Evolutionary conservation across 30 jellyfish, hydroid and myxozoan species (phyloP).

Genomic region (Calvadosia cruxmelitensis): DNA sequence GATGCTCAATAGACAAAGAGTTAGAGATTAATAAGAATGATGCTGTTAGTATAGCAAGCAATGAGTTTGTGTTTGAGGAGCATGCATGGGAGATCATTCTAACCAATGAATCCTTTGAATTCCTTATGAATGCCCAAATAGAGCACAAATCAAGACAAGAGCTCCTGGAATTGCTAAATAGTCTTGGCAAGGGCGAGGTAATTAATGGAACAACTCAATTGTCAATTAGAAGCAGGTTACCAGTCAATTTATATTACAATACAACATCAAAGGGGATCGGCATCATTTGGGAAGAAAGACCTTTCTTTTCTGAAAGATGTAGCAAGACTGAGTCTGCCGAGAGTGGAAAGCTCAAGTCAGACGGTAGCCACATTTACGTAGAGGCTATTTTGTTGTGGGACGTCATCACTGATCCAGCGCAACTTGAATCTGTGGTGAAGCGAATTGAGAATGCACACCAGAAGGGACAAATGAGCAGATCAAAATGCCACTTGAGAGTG

Average conservation of each 20-base stretch:
- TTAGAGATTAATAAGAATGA: no score
- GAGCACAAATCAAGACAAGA: not conserved
- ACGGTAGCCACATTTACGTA: constrained; percentile 25
- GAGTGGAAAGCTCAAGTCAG: constrained; percentile 1
- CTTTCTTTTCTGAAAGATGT: constrained; percentile 66
- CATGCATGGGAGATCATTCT: not conserved
- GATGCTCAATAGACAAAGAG: no score
- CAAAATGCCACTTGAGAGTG: constrained; percentile 18
- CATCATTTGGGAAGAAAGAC: constrained; percentile 67
- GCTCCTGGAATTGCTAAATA: not conserved
- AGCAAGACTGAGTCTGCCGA: constrained; percentile 2
- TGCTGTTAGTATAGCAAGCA: no score
- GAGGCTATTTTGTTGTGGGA: constrained; percentile 75
- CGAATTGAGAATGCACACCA: constrained; percentile 32
- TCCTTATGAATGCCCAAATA: not conserved
- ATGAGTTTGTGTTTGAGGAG: not conserved
- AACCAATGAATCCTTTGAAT: not conserved
- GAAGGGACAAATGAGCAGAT: constrained; percentile 49
- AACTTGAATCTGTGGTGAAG: constrained; percentile 32
- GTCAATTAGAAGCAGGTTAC: no score
- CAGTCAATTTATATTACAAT: no score
- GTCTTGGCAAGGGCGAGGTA: not conserved
- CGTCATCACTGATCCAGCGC: constrained; percentile 36
- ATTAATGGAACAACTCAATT: no score
- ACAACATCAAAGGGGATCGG: constrained; percentile 18